These are phyloP conservation scores for Aporophyla nigra DNA, from an alignment of 2,888 invertebrate genomes.

Conservation along the genomic window DNA sequence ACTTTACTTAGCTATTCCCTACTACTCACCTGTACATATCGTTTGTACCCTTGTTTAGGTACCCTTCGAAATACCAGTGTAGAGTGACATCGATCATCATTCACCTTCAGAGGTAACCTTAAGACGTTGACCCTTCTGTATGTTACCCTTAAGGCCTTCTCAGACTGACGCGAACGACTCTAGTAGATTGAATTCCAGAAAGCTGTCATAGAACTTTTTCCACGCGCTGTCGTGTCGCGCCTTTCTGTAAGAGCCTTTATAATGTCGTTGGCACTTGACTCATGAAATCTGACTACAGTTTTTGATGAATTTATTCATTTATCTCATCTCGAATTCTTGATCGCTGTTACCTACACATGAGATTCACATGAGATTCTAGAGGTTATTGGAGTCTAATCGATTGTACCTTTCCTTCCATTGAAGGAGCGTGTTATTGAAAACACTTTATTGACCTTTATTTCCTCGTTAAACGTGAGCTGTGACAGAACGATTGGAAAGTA, in stretches of 20 bases:
- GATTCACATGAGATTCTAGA: too few relatives aligned
- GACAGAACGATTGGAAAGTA: too few relatives aligned
- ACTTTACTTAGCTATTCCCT: neutral
- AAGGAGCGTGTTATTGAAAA: neutral
- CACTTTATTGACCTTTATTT: neutral
- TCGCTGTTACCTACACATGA: too few relatives aligned
- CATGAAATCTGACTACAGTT: conserved; percentile 1
- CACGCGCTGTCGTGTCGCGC: too few relatives aligned
- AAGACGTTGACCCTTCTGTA: conserved; percentile 27
- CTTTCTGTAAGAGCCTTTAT: neutral
- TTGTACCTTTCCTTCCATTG: neutral
- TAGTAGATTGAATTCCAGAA: too few relatives aligned
- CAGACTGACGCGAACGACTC: too few relatives aligned
- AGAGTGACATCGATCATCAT: conserved; percentile 26
- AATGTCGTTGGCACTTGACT: conserved; percentile 6
- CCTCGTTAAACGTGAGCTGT: neutral
- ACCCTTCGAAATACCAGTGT: conserved; percentile 4
- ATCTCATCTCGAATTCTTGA: too few relatives aligned
- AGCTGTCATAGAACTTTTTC: too few relatives aligned
- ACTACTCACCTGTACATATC: neutral
- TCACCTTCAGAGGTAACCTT: neutral
- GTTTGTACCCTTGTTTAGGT: neutral
- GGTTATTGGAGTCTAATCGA: conserved; percentile 22
- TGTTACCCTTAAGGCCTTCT: neutral
- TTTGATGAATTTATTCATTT: conserved; percentile 13